Percentiles rank a stretch among this genome's conserved stretches.
Evolutionary conservation across 2,797 vertebrate species (phyloP).

Genomic region (Sebastes paucispinis): DNA sequence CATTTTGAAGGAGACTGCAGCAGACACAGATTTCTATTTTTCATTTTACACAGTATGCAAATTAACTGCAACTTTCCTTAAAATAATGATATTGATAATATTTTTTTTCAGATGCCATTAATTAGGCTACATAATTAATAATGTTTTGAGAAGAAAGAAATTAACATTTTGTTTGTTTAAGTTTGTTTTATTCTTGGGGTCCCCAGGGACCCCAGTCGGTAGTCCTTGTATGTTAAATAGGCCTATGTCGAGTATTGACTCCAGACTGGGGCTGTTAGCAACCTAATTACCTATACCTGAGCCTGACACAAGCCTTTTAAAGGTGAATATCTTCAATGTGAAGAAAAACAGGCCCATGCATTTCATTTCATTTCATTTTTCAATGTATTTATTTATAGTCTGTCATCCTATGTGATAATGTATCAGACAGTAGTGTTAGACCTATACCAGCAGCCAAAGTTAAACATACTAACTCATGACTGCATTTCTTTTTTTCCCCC

Average conservation of each 20-base stretch:
- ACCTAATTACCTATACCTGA: no score
- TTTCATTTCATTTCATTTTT: background rate
- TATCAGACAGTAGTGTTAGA: background rate
- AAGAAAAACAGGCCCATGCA: background rate
- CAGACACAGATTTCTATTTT: background rate
- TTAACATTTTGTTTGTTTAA: background rate
- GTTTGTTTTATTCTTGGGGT: no score
- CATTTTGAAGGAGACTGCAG: background rate
- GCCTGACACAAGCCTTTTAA: background rate
- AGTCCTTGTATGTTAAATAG: background rate
- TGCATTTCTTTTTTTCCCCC: background rate
- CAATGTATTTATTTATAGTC: background rate
- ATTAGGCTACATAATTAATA: background rate
- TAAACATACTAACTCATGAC: background rate
- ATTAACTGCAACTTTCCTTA: background rate
- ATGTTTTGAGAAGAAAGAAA: background rate
- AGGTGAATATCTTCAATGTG: background rate
- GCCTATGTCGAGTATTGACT: background rate
- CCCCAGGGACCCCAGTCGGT: no score
- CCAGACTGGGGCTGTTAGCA: background rate
- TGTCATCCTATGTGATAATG: background rate
- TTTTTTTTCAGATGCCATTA: background rate
- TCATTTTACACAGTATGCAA: background rate
- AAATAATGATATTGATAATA: background rate
- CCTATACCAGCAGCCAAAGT: background rate